Base-by-base conservation (phyloP, 2,113 vertebrate species). In the Apistogramma diplotaenia region DNA sequence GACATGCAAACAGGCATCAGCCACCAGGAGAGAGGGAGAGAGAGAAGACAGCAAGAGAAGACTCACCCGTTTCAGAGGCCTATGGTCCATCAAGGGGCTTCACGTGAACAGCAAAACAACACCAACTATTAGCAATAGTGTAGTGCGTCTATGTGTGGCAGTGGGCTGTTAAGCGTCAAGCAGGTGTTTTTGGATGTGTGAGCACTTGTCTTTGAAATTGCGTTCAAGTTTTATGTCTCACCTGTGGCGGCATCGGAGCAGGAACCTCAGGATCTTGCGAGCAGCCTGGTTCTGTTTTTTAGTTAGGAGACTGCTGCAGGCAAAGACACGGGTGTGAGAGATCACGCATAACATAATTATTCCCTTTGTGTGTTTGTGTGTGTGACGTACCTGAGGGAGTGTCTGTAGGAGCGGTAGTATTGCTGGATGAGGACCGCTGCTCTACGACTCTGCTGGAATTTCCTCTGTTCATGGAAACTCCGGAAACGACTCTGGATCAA, bases 31-130 rank as follows among this genome's bases (percentile, higher is more conserved):
- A 87, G 86, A 85, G 85, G 78, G 83, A 78, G 65, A 85, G 74
- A 89, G 62, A 90, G 60, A 77, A 76, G 82, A 86, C 78, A 76
- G 87, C 81, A 85, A 87, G 81, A 87, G 83, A 79, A 59, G 61
- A 98, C 98, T 99, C 96, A 99, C 98, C 98, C 97, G 96, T 96
- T 97, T 97, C 96, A 97, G 97, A 96, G 97, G 98, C 95, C 98
- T 98, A 97, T 96, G 97, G 96, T 99, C 98, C 98, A 97, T 97
- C 97, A 99, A 98, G 95, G 98, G 98, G 98, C 98, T 99, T 99
- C 95, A 95, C 96, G 86, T 90, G 93, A 95, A 96, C 96, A 96
- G 98, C 95, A 97, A 98, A 97, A 99, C 96, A 98, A 99, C 95
- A 98, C 95, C 97, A 98, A 96, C 96, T 96, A 97, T 99, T 99